Percentiles rank a stretch among this genome's conserved stretches.
These are phyloP conservation scores for Chromoteleia sp. DNA, from an alignment of 2,888 invertebrate genomes.

Conservation along the genomic window DNA sequence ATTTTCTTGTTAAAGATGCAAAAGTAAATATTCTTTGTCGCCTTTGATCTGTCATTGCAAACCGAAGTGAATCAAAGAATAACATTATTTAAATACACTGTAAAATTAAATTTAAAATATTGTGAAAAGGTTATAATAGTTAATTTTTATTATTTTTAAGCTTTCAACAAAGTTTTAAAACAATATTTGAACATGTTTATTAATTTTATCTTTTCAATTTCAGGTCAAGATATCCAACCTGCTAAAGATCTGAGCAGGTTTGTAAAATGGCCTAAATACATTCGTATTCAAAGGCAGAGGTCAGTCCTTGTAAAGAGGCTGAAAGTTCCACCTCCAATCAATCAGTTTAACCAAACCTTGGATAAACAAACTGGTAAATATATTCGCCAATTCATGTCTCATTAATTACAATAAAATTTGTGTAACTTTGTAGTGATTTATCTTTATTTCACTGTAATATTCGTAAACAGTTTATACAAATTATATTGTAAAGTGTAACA, in stretches of 20 bases:
- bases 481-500: too few relatives aligned
- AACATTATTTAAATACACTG: constrained; percentile 14
- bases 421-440: too few relatives aligned
- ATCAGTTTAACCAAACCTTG: constrained; percentile 98
- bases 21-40: constrained; percentile 61
- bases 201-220: constrained; percentile 6
- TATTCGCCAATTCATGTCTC: too few relatives aligned
- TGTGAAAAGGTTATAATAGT: too few relatives aligned
- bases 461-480: too few relatives aligned
- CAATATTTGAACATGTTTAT: constrained; percentile 8
- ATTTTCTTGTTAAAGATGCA: constrained; percentile 54
- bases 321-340: constrained; percentile 99
- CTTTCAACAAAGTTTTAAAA: background rate
- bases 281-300: constrained; percentile 98
- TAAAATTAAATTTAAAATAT: background rate
- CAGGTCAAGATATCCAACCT: constrained; percentile 99
- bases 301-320: constrained; percentile 97
- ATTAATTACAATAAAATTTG: too few relatives aligned
- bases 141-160: background rate
- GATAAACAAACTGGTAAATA: constrained; percentile 97
- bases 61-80: constrained; percentile 65
- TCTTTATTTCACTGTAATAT: too few relatives aligned
- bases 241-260: constrained; percentile 98
- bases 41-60: constrained; percentile 59
- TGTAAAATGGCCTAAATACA: constrained; percentile 99